phyloP scores from a whole-genome alignment of 2,113 vertebrate species.

The Phyllostomus discolor region DNA sequence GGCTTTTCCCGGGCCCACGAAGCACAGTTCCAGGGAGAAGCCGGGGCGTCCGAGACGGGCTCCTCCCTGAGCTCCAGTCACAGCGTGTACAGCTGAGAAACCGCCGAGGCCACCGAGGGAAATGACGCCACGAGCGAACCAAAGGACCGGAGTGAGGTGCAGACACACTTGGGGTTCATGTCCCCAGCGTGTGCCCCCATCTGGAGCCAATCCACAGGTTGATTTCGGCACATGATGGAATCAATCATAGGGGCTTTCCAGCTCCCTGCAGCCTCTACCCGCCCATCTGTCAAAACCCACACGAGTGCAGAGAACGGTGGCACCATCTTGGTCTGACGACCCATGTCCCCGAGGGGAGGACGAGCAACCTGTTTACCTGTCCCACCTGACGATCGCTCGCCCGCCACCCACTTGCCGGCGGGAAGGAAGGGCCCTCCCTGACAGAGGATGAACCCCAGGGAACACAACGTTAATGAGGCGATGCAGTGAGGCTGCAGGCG shows the following conservation, averaged over 20 bases:
- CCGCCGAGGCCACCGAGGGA: neutral
- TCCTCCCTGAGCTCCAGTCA: neutral
- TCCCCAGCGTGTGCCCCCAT: neutral
- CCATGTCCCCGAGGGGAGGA: neutral
- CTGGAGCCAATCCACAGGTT: neutral
- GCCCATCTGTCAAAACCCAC: neutral
- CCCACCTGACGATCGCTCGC: neutral
- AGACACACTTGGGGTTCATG: rapidly evolving
- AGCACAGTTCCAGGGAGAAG: neutral
- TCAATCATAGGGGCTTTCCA: neutral
- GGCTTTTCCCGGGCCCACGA: neutral
- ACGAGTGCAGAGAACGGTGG: neutral
- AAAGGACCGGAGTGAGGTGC: neutral
- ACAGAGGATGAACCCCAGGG: neutral
- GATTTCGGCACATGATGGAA: neutral
- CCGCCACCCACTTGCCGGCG: too few species aligned
- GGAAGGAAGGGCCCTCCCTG: too few species aligned
- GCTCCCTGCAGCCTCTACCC: neutral
- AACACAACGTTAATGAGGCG: neutral
- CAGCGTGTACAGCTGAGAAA: neutral
- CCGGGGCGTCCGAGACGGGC: neutral
- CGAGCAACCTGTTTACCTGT: neutral
- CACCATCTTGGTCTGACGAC: neutral
- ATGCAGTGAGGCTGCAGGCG: neutral
- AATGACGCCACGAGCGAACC: neutral